Conservation (phyloP, 1,140 invertebrate species). For the Coelopa frigida region DNA sequence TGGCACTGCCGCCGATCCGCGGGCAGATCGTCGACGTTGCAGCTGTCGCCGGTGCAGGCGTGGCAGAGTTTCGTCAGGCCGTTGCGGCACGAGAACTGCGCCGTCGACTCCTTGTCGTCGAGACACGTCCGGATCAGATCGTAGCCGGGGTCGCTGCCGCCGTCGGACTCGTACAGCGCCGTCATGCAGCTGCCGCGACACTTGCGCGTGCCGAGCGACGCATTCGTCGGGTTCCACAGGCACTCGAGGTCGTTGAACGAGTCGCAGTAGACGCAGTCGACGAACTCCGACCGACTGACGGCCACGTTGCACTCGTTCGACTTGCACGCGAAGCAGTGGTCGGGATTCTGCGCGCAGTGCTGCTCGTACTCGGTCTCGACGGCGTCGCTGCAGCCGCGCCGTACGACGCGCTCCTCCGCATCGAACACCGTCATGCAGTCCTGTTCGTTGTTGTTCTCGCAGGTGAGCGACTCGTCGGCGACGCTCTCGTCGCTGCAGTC, state of each 20-base stretch:
- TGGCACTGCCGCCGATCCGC: slow-evolving; percentile 26
- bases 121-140: slow-evolving; percentile 36
- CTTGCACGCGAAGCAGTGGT: slow-evolving; percentile 31
- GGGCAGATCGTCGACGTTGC: slow-evolving; percentile 25
- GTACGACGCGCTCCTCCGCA: slow-evolving; percentile 14
- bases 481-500: not conserved
- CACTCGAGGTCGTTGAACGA: slow-evolving; percentile 24
- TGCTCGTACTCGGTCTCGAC: slow-evolving; percentile 16
- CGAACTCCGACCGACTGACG: slow-evolving; percentile 16
- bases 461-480: slow-evolving; percentile 1
- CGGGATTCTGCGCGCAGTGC: slow-evolving; percentile 18
- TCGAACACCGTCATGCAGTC: slow-evolving; percentile 36
- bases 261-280: slow-evolving; percentile 35
- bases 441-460: slow-evolving; percentile 33
- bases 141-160: slow-evolving; percentile 17
- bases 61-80: slow-evolving; percentile 20
- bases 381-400: slow-evolving; percentile 29
- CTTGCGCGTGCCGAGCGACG: slow-evolving; percentile 20
- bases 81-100: slow-evolving; percentile 19
- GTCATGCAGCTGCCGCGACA: slow-evolving; percentile 37
- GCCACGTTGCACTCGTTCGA: slow-evolving; percentile 37
- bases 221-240: slow-evolving; percentile 18
- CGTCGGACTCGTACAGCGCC: slow-evolving; percentile 24
- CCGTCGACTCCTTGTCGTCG: slow-evolving; percentile 29
- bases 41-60: slow-evolving; percentile 21